These are phyloP conservation scores for Trichechus manatus DNA, from an alignment of 2,113 vertebrate genomes.

Conservation along the genomic window DNA sequence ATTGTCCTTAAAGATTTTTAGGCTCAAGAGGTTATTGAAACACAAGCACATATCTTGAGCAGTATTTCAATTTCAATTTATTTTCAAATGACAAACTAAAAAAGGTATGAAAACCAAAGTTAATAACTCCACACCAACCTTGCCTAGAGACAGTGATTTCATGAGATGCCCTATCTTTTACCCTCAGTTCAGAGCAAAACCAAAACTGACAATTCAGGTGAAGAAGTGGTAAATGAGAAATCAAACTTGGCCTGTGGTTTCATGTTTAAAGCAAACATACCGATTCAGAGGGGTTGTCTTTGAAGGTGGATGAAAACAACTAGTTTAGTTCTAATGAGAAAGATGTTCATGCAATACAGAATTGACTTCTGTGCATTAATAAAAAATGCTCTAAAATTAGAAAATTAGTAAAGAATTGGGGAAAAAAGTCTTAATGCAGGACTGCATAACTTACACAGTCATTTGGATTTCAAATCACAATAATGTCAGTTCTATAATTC, in stretches of 20 bases:
- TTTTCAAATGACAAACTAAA: conserved; percentile 58
- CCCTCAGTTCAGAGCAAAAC: conserved; percentile 65
- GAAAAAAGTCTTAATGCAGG: neutral
- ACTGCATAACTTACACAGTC: neutral
- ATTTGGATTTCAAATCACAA: neutral
- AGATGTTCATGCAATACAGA: neutral
- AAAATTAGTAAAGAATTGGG: neutral
- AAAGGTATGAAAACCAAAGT: conserved; percentile 11
- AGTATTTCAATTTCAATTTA: conserved; percentile 12
- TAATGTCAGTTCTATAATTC: neutral
- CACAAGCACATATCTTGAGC: neutral
- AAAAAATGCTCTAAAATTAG: conserved; percentile 31
- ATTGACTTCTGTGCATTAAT: neutral
- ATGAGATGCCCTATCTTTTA: conserved; percentile 69
- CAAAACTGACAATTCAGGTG: conserved; percentile 72
- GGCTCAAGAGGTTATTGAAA: neutral
- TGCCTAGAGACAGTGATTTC: conserved; percentile 56
- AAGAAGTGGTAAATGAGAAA: conserved; percentile 73
- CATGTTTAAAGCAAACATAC: conserved; percentile 64
- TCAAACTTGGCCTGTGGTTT: conserved; percentile 71
- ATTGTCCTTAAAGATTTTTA: conserved; percentile 4
- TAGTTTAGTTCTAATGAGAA: conserved; percentile 55
- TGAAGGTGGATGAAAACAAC: conserved; percentile 28
- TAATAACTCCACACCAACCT: neutral
- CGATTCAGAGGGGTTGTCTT: conserved; percentile 12